phyloP scores from a whole-genome alignment of 2,888 invertebrate species.

The Eupithecia tripunctaria region DNA sequence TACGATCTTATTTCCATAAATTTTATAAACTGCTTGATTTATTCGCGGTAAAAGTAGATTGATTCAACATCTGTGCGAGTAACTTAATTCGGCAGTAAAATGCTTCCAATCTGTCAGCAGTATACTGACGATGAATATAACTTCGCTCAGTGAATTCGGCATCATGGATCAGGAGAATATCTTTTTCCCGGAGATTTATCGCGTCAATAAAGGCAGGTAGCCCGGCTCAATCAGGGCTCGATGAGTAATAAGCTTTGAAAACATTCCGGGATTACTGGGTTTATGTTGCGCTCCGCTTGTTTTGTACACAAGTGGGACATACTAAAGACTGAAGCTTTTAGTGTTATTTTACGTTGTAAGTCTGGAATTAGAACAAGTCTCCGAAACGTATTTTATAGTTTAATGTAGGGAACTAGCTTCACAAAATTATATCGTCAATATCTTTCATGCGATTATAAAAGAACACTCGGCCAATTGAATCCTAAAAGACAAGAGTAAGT shows the following conservation, averaged over 20 bases:
- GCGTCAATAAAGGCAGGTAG: slow-evolving; percentile 33
- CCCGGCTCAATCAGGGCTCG: slow-evolving; percentile 35
- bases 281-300: slow-evolving; percentile 35
- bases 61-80: not conserved
- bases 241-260: slow-evolving; percentile 43
- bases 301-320: slow-evolving; percentile 35
- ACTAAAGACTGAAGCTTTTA: slow-evolving; percentile 34
- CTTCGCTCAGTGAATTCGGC: not conserved
- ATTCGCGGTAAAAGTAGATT: slow-evolving; percentile 1
- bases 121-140: slow-evolving; percentile 11
- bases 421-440: not conserved
- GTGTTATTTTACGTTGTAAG: not conserved
- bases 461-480: not conserved
- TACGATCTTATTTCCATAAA: not conserved
- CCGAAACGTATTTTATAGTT: not conserved
- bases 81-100: slow-evolving; percentile 4
- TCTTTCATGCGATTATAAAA: not conserved
- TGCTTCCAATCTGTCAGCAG: slow-evolving; percentile 4
- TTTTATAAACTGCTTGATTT: not conserved
- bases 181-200: slow-evolving; percentile 32
- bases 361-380: not conserved
- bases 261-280: slow-evolving; percentile 39
- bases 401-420: not conserved
- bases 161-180: slow-evolving; percentile 9
- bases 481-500: not conserved